A percentile compares a stretch with the other conserved stretches of the same genome.
Conservation (phyloP, 2,797 vertebrate genomes). For the Eutrigla gurnardus region DNA sequence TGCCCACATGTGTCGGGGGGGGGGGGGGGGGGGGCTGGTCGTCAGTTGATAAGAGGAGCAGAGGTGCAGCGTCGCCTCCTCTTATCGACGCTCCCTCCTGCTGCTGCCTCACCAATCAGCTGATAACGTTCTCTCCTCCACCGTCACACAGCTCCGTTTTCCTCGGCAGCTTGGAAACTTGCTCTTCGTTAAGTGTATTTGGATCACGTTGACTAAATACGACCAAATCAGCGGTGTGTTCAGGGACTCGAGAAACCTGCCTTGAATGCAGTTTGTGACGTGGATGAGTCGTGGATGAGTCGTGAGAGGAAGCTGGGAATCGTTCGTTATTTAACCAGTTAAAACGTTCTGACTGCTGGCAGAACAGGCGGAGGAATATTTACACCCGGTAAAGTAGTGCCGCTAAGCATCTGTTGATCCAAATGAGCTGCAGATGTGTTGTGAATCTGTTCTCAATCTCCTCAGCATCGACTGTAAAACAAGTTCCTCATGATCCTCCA, state of each 20-base stretch:
- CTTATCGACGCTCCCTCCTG: conserved; percentile 3
- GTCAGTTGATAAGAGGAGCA: conserved; percentile 37
- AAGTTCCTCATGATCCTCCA: no score
- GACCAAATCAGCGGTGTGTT: not conserved
- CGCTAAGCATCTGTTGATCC: not conserved
- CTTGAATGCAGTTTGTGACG: no score
- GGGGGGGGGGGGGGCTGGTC: conserved; percentile 23
- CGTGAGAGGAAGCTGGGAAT: no score
- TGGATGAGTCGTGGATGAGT: no score
- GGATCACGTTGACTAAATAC: no score
- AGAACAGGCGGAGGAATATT: no score
- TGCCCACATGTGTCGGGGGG: conserved; percentile 23
- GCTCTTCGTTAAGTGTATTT: no score
- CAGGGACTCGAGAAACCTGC: not conserved
- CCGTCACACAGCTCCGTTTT: no score
- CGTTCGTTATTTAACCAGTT: no score
- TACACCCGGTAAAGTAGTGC: not conserved
- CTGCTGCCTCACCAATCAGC: not conserved
- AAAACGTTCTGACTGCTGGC: no score
- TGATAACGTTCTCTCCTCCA: not conserved
- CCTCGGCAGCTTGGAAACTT: no score
- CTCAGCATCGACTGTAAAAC: not conserved
- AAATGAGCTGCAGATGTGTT: conserved; percentile 3
- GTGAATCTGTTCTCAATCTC: not conserved
- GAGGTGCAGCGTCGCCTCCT: not conserved